A percentile compares a stretch with the other conserved stretches of the same genome.
These are phyloP conservation scores for Lates calcarifer DNA, from an alignment of 2,113 vertebrate species.

Conservation along the genomic window DNA sequence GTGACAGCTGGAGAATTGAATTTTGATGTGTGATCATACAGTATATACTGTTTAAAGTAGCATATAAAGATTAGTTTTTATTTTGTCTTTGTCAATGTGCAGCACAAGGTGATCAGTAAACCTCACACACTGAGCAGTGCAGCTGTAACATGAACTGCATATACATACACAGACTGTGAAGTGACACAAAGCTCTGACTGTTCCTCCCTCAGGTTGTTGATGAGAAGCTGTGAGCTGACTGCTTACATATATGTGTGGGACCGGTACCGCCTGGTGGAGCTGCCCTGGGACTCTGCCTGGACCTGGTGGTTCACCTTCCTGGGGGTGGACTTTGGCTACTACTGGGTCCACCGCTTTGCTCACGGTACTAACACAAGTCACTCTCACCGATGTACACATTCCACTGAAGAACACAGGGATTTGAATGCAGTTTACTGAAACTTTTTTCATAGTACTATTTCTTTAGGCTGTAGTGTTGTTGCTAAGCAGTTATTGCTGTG, in stretches of 20 bases:
- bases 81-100: neutral
- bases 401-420: neutral
- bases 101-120: neutral
- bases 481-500: neutral
- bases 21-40: neutral
- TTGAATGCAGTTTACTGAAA: neutral
- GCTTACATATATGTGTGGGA: slow-evolving; percentile 91
- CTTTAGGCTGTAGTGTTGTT: neutral
- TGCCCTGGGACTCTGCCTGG: slow-evolving; percentile 93
- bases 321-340: slow-evolving; percentile 92
- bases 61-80: too few relatives aligned
- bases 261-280: slow-evolving; percentile 85
- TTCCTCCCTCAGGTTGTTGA: slow-evolving; percentile 83
- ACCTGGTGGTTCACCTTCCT: slow-evolving; percentile 93
- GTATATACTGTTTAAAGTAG: too few relatives aligned
- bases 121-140: neutral
- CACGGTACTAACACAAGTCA: slow-evolving; percentile 85
- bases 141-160: neutral
- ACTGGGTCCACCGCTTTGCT: slow-evolving; percentile 92
- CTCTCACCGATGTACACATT: neutral
- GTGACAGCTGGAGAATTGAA: neutral
- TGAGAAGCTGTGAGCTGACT: slow-evolving; percentile 88
- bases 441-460: neutral
- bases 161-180: neutral
- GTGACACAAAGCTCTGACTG: neutral